Percentiles rank a stretch among this genome's conserved stretches.
These are phyloP conservation scores for Phengaris alcon DNA, from an alignment of 2,888 invertebrate genomes.

Conservation along the genomic window DNA sequence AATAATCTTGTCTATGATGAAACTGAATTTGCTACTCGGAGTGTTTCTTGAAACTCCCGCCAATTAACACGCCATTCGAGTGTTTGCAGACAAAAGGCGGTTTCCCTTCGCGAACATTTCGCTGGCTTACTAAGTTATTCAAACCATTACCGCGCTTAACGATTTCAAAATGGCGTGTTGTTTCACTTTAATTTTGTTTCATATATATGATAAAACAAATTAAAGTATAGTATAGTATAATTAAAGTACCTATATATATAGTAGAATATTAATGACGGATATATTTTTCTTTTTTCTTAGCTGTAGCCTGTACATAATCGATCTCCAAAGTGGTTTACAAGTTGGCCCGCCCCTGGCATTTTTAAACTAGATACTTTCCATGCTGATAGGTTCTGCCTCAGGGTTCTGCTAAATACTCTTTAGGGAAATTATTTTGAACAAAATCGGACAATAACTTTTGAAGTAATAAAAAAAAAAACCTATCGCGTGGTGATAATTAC, in stretches of 20 bases:
- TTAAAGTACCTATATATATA: too few species aligned
- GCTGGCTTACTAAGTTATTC: constrained; percentile 56
- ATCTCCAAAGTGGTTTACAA: too few species aligned
- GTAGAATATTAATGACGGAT: neutral
- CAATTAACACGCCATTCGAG: constrained; percentile 68
- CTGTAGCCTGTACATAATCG: neutral
- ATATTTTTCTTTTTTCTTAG: neutral
- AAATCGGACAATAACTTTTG: too few species aligned
- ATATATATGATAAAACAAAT: neutral
- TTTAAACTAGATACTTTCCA: too few species aligned
- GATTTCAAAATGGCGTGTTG: constrained; percentile 48
- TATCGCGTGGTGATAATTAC: too few species aligned
- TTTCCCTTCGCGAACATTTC: constrained; percentile 57
- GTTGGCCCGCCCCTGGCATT: too few species aligned
- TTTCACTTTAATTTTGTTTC: constrained; percentile 33
- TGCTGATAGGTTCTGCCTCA: too few species aligned
- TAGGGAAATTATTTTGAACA: too few species aligned
- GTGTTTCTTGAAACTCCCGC: constrained; percentile 55
- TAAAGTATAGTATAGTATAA: too few species aligned
- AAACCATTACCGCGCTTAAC: constrained; percentile 56
- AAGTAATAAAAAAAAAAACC: too few species aligned
- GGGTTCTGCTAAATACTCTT: too few species aligned
- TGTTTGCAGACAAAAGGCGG: constrained; percentile 60
- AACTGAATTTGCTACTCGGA: constrained; percentile 49
- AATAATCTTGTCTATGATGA: constrained; percentile 49